Percentiles rank a stretch among this genome's conserved stretches.
Evolutionary conservation across 2,113 vertebrate genomes (phyloP).

Genomic region (Ochotona curzoniae): DNA sequence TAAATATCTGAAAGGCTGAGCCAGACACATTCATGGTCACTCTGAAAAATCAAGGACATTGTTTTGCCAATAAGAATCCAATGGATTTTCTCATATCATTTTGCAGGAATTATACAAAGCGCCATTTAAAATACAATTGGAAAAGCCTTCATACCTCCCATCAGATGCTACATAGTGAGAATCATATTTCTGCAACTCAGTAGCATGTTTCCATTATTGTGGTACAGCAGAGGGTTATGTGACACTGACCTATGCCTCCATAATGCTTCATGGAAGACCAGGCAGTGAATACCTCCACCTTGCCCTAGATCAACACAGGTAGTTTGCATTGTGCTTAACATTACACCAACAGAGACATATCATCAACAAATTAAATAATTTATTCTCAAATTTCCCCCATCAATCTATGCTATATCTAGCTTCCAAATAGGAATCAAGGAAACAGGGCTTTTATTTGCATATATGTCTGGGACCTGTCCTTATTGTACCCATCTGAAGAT

Average conservation of each 20-base stretch:
- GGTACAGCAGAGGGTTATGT: not conserved
- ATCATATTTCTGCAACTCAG: not conserved
- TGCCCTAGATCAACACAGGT: not conserved
- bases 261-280: constrained; percentile 15
- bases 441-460: constrained; percentile 43
- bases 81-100: constrained; percentile 5
- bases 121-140: constrained; percentile 13
- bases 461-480: constrained; percentile 13
- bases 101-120: constrained; percentile 40
- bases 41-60: constrained; percentile 31
- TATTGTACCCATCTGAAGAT: not conserved
- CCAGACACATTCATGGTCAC: not conserved
- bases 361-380: not conserved
- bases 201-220: not conserved
- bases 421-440: constrained; percentile 33
- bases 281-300: not conserved
- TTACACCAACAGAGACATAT: not conserved
- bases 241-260: not conserved
- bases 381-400: constrained; percentile 2
- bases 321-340: not conserved
- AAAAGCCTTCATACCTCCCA: not conserved
- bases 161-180: constrained; percentile 10
- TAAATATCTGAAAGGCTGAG: constrained; percentile 23
- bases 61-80: constrained; percentile 49
- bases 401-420: not conserved